Percentiles rank a stretch among this genome's conserved stretches.
Evolutionary conservation across 37 sponge, comb jelly and placozoan species (phyloP).

Genomic region (Oopsacas minuta): DNA sequence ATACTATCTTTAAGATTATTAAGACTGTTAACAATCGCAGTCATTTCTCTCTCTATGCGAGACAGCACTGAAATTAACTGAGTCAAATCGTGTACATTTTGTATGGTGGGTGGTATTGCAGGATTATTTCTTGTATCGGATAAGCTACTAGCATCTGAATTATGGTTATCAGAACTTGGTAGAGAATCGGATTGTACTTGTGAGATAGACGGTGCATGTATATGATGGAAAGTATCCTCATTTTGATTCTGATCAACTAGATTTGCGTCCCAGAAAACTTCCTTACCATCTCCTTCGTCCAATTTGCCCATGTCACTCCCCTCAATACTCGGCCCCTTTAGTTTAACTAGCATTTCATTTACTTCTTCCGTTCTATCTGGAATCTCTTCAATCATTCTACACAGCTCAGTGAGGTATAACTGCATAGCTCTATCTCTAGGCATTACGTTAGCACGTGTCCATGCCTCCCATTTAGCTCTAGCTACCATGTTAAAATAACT

Average conservation of each 20-base stretch:
- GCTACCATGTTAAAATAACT: background rate
- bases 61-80: background rate
- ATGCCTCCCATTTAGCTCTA: slow-evolving; percentile 7
- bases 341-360: background rate
- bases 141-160: background rate
- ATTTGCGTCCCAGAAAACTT: slow-evolving; percentile 1
- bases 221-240: slow-evolving; percentile 9
- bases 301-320: background rate
- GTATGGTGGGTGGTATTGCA: background rate
- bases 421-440: background rate
- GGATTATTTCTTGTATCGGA: background rate
- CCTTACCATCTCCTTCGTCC: background rate
- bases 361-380: background rate
- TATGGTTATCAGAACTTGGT: background rate
- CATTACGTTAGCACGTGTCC: background rate
- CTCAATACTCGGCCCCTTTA: background rate
- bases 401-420: background rate
- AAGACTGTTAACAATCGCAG: background rate
- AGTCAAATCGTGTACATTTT: background rate
- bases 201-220: background rate
- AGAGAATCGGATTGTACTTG: background rate
- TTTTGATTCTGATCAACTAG: background rate
- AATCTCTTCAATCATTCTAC: background rate
- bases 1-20: background rate
- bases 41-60: background rate